These are phyloP conservation scores for Phengaris alcon DNA, from an alignment of 2,888 invertebrate genomes.

Conservation along the genomic window DNA sequence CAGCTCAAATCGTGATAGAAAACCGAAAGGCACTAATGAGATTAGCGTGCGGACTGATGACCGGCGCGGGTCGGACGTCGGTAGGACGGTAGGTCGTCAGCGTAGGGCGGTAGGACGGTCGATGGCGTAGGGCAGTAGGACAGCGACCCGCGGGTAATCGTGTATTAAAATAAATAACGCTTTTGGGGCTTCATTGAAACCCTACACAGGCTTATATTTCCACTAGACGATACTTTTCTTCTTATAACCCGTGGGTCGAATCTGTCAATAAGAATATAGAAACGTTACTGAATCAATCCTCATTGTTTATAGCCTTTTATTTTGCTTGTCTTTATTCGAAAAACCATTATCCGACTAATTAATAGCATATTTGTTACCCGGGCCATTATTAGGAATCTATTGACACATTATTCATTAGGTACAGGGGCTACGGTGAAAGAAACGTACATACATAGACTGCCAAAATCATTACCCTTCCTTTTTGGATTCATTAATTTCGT, in stretches of 20 bases:
- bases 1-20: not conserved
- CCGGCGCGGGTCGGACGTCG: not conserved
- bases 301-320: too few relatives aligned
- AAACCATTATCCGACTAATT: too few relatives aligned
- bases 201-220: constrained; percentile 25
- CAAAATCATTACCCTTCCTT: too few relatives aligned
- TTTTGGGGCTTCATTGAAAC: constrained; percentile 21
- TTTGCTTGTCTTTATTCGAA: too few relatives aligned
- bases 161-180: constrained; percentile 24
- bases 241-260: not conserved
- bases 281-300: too few relatives aligned
- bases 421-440: too few relatives aligned
- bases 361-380: too few relatives aligned
- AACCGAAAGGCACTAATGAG: constrained; percentile 13
- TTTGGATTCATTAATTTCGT: not conserved
- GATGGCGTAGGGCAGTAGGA: not conserved
- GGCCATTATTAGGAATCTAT: too few relatives aligned
- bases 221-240: not conserved
- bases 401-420: too few relatives aligned
- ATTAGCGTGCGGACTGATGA: constrained; percentile 7
- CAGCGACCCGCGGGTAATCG: not conserved
- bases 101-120: not conserved
- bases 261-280: not conserved
- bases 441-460: too few relatives aligned
- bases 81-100: not conserved